Base-by-base conservation (phyloP, 2,797 vertebrate genomes). In the Hirundo rustica region DNA sequence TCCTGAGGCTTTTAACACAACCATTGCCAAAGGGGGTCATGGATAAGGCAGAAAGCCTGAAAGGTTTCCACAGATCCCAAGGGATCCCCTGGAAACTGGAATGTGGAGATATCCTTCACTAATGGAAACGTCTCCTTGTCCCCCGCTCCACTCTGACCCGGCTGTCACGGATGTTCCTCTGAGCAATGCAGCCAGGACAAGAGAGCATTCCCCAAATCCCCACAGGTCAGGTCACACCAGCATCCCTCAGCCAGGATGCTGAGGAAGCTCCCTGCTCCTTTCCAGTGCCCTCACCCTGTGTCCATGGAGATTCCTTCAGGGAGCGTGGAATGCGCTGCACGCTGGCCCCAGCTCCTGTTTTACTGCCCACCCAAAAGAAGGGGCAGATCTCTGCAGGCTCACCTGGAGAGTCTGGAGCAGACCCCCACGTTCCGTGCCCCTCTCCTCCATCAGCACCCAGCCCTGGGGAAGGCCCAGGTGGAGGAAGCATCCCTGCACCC, bases 241-340 rank as follows among this genome's bases (percentile, higher is more conserved):
- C 54, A 7, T 21, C 68, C 53, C 72, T 36, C 13, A 7, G 51
- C 20, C 79, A 51, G 75, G 62, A 5, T 11, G 51, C 58, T 0
- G 0, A 85, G 80, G 68, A 62, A 27, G 22, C 10, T 83, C 29
- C 68, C n/a, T 2, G 3, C 26, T 62, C 57, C 74, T 40, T 23
- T 30, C 61, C 58, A 25, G 29, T 5, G 6, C 6, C 15, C 1
- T 1, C 20, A 8, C 11, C 6, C 29, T 3, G 5, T 9, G 13
- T 13, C 68, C 48, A 7, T 0, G 10, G 7, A 29, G 30, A 9
- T 70, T 81, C 47, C 70, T 38, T 3, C 1, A 3, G 70, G 23
- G 29, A 25, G 21, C 0, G 0, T 9, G 44, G 32, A 34, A 8
- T 0, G 3, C 26, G 82, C 62, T 14, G 11, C 71, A 60, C 2